Conservation (phyloP, 2,797 vertebrate species). For the Fistularia commersonii region DNA sequence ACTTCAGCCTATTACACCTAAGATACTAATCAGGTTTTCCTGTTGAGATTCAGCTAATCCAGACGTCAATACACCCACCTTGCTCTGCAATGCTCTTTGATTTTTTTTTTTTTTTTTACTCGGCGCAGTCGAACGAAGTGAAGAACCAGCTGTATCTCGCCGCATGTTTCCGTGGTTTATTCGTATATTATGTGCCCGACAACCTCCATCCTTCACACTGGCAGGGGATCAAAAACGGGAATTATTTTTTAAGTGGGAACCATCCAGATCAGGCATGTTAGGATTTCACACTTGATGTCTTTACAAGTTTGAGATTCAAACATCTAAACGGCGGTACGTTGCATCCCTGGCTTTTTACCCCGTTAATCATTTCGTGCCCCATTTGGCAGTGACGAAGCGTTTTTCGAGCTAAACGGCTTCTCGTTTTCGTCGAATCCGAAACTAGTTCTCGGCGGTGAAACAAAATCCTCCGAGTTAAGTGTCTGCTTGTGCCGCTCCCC, state of each 20-base stretch:
- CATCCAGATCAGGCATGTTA: too few relatives aligned
- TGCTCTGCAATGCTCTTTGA: conserved; percentile 60
- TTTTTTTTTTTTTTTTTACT: conserved; percentile 62
- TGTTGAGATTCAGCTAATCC: conserved; percentile 47
- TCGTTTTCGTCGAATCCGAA: conserved; percentile 3
- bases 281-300: too few relatives aligned
- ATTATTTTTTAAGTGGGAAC: too few relatives aligned
- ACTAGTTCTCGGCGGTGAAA: too few relatives aligned
- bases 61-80: conserved; percentile 51
- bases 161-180: conserved; percentile 34
- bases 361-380: background rate
- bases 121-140: conserved; percentile 52
- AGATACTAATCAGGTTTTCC: conserved; percentile 47
- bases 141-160: conserved; percentile 37
- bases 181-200: too few relatives aligned
- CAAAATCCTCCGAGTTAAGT: conserved; percentile 7
- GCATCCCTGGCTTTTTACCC: background rate
- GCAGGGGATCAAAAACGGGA: background rate
- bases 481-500: background rate
- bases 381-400: background rate
- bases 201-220: too few relatives aligned
- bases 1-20: conserved; percentile 39
- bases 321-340: conserved; percentile 3
- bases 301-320: conserved; percentile 1
- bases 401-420: background rate